A percentile compares a stretch with the other conserved stretches of the same genome.
Evolutionary conservation across 2,113 vertebrate genomes (phyloP).

Genomic region (Zosterops pallidus): DNA sequence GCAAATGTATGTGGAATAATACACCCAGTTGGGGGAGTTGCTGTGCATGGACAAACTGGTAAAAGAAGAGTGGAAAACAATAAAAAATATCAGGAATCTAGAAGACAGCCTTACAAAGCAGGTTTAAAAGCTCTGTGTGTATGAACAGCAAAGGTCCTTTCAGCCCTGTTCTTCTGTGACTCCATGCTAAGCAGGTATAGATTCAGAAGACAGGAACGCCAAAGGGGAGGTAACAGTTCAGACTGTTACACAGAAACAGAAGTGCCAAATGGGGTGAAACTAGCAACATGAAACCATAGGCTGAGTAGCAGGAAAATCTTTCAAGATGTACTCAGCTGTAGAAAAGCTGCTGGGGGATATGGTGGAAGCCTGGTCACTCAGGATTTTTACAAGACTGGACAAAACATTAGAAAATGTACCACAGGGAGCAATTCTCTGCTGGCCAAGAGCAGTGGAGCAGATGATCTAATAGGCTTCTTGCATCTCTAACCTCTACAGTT

Average conservation of each 20-base stretch:
- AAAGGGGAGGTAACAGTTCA: constrained; percentile 9
- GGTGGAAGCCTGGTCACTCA: constrained; percentile 29
- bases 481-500: constrained; percentile 25
- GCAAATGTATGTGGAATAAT: constrained; percentile 17
- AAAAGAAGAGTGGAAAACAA: background rate
- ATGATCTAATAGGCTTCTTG: constrained; percentile 47
- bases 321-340: background rate
- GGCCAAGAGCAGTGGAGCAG: background rate
- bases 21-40: background rate
- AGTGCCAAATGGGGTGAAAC: constrained; percentile 19
- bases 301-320: background rate
- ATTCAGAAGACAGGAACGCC: background rate
- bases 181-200: background rate
- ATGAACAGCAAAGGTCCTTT: background rate
- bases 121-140: background rate
- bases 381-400: constrained; percentile 34
- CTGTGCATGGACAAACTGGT: background rate
- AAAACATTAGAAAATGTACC: constrained; percentile 48
- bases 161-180: background rate
- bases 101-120: background rate
- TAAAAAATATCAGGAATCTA: background rate
- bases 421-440: background rate
- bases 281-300: background rate
- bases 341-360: background rate
- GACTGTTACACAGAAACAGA: background rate